These are phyloP conservation scores for Leptodon cayanensis DNA, from an alignment of 2,797 vertebrate genomes.

Conservation along the genomic window DNA sequence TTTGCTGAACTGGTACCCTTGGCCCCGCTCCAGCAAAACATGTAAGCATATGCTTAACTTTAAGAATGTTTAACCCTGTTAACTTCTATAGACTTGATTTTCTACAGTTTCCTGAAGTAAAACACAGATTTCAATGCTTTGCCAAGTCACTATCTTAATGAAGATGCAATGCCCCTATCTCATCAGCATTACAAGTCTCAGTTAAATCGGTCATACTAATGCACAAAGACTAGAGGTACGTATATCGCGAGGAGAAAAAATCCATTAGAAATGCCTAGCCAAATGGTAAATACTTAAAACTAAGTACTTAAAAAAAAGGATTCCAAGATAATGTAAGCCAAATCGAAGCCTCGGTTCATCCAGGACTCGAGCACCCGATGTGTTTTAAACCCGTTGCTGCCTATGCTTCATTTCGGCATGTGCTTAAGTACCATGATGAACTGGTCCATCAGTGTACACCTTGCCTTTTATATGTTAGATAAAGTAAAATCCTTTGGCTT, in stretches of 20 bases:
- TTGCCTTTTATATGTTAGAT: neutral
- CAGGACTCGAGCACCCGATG: neutral
- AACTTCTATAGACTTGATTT: slow-evolving; percentile 42
- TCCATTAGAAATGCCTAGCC: slow-evolving; percentile 13
- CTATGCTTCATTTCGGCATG: neutral
- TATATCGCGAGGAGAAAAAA: neutral
- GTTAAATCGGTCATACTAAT: slow-evolving; percentile 14
- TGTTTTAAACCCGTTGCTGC: neutral
- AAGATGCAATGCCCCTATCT: slow-evolving; percentile 29
- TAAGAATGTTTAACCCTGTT: slow-evolving; percentile 51
- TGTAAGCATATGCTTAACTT: slow-evolving; percentile 42
- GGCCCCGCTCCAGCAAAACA: slow-evolving; percentile 37
- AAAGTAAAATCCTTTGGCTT: slow-evolving; percentile 8
- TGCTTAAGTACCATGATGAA: neutral
- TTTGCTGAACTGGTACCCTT: slow-evolving; percentile 37
- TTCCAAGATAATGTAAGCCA: neutral
- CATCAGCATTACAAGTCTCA: slow-evolving; percentile 30
- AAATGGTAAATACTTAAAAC: slow-evolving; percentile 5
- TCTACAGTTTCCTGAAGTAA: slow-evolving; percentile 40
- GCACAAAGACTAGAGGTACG: neutral
- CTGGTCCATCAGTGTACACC: neutral
- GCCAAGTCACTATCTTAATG: slow-evolving; percentile 27
- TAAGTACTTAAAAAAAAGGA: neutral
- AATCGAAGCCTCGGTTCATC: neutral
- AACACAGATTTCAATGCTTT: slow-evolving; percentile 45